Evolutionary conservation across 2,888 invertebrate genomes (phyloP).

Genomic region (Spicauda simplicius): DNA sequence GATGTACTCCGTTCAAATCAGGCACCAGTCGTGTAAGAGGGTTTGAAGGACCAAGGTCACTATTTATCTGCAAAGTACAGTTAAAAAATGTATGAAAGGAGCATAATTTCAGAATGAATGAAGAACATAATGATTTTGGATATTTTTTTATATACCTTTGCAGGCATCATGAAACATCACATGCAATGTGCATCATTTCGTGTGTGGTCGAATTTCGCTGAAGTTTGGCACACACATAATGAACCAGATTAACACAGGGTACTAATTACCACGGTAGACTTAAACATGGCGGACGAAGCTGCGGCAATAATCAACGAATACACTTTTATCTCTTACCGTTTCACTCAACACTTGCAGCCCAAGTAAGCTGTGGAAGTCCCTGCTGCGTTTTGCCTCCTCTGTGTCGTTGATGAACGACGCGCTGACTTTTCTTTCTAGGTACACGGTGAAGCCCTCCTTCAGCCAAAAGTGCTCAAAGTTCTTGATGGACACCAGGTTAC

Average conservation of each 20-base stretch:
- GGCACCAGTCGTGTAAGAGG: conserved; percentile 92
- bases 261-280: no score
- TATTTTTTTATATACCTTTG: no score
- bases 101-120: no score
- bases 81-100: no score
- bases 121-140: no score
- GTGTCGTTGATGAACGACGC: conserved; percentile 87
- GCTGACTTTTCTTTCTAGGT: conserved; percentile 92
- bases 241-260: no score
- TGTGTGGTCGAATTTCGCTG: no score
- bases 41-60: conserved; percentile 85
- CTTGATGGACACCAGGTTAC: conserved; percentile 96
- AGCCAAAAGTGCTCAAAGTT: conserved; percentile 99
- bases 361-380: conserved; percentile 92
- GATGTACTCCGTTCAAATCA: conserved; percentile 91
- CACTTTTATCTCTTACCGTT: conserved; percentile 86
- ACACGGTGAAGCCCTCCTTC: conserved; percentile 98
- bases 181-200: no score
- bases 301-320: no score
- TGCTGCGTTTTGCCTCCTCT: conserved; percentile 73
- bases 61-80: conserved; percentile 65
- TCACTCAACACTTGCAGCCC: conserved; percentile 91
- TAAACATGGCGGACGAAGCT: no score
- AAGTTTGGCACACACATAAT: no score
- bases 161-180: no score